Percentiles rank a stretch among this genome's conserved stretches.
Evolutionary conservation across 2,113 vertebrate species (phyloP).

Genomic region (Barbus barbus): DNA sequence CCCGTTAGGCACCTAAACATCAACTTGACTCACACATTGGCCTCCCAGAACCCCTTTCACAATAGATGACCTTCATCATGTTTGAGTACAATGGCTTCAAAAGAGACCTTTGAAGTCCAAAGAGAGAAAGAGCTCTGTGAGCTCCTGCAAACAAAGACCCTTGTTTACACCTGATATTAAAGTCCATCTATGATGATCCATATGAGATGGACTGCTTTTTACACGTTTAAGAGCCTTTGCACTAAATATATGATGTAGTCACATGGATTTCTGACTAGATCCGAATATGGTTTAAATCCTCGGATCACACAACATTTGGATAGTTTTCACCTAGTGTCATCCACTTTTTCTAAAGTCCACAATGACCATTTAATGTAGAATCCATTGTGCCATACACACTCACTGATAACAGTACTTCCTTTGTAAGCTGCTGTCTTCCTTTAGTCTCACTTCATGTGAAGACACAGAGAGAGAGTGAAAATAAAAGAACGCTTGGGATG

Average conservation of each 20-base stretch:
- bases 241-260: neutral
- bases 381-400: neutral
- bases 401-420: neutral
- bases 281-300: neutral
- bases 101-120: neutral
- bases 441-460: neutral
- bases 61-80: constrained; percentile 15
- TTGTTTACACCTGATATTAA: neutral
- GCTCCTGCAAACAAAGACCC: neutral
- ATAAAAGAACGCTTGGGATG: constrained; percentile 3
- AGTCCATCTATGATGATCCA: neutral
- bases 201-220: neutral
- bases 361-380: neutral
- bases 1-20: neutral
- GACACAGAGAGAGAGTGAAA: constrained; percentile 1
- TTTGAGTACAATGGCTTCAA: constrained; percentile 9
- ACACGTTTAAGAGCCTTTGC: neutral
- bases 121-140: neutral
- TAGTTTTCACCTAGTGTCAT: neutral
- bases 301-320: neutral
- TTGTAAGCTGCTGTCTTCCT: neutral
- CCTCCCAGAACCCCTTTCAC: neutral
- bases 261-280: neutral
- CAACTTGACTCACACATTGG: constrained; percentile 8
- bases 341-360: neutral